A percentile compares a stretch with the other conserved stretches of the same genome.
These are phyloP conservation scores for Solea solea DNA, from an alignment of 2,113 vertebrate genomes.

Conservation along the genomic window DNA sequence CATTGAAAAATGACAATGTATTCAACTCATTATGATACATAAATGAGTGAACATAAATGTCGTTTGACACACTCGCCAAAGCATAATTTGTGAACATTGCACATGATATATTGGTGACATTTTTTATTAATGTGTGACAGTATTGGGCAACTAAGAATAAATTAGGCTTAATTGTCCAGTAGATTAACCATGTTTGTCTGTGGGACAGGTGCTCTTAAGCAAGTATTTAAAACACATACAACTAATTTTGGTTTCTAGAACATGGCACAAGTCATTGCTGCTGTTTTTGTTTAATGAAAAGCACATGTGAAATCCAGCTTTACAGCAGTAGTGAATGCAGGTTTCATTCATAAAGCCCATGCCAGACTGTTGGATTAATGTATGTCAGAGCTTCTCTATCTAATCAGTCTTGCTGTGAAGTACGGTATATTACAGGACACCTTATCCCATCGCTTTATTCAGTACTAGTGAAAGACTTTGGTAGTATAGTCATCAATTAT, in stretches of 20 bases:
- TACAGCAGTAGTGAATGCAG: background rate
- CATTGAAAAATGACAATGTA: no score
- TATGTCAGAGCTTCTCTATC: constrained; percentile 3
- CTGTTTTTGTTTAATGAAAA: constrained; percentile 1
- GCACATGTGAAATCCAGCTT: background rate
- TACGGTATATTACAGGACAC: constrained; percentile 17
- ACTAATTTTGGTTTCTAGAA: background rate
- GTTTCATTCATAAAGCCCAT: background rate
- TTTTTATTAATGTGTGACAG: no score
- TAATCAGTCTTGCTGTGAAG: background rate
- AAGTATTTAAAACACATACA: background rate
- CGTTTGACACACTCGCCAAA: no score
- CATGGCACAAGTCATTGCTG: no score
- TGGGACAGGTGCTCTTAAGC: no score
- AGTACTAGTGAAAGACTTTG: constrained; percentile 29
- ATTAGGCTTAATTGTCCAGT: no score
- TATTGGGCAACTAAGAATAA: no score
- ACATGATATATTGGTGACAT: no score
- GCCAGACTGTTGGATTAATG: background rate
- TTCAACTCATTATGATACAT: no score
- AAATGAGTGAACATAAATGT: no score
- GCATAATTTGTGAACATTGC: no score
- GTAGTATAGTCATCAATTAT: constrained; percentile 36
- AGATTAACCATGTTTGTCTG: no score
- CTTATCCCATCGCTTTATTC: constrained; percentile 33